Evolutionary conservation across 2,888 invertebrate species (phyloP).

Genomic region (Hedychridium roseum): DNA sequence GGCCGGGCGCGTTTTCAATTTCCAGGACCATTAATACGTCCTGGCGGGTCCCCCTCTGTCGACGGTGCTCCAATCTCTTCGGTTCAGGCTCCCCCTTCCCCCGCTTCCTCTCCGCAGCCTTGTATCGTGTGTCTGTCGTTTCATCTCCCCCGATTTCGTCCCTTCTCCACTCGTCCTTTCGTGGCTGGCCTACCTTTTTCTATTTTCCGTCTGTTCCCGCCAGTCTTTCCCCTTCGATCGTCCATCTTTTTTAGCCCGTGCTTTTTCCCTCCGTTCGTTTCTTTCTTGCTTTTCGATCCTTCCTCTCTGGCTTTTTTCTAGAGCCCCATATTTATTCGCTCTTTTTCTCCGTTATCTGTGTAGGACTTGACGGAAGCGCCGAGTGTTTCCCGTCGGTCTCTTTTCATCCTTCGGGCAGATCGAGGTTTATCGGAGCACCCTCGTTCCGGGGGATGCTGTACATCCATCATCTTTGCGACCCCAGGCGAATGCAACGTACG

Average conservation of each 20-base stretch:
- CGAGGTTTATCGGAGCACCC: constrained; percentile 36
- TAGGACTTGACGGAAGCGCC: no score
- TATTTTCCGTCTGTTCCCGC: constrained; percentile 17
- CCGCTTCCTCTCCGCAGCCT: constrained; percentile 14
- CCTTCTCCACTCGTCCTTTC: constrained; percentile 14
- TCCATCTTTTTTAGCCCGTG: constrained; percentile 8
- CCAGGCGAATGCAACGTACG: constrained; percentile 29
- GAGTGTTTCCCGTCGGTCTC: no score
- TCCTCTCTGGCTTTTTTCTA: constrained; percentile 8
- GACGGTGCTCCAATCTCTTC: constrained; percentile 41
- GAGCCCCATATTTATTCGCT: no score
- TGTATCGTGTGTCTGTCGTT: constrained; percentile 36
- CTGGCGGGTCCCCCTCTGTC: constrained; percentile 40
- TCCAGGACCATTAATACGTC: constrained; percentile 59
- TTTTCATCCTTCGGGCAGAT: constrained; percentile 2
- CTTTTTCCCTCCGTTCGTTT: constrained; percentile 17
- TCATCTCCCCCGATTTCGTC: constrained; percentile 40
- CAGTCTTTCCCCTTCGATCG: constrained; percentile 2
- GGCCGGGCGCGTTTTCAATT: constrained; percentile 59
- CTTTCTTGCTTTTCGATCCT: constrained; percentile 18
- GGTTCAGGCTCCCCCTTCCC: constrained; percentile 26
- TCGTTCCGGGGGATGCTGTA: constrained; percentile 34
- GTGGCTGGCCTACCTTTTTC: constrained; percentile 18
- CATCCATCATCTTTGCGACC: constrained; percentile 45
- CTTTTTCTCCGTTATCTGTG: no score